phyloP scores from a whole-genome alignment of 2,888 invertebrate species.

The Erebia aethiops region DNA sequence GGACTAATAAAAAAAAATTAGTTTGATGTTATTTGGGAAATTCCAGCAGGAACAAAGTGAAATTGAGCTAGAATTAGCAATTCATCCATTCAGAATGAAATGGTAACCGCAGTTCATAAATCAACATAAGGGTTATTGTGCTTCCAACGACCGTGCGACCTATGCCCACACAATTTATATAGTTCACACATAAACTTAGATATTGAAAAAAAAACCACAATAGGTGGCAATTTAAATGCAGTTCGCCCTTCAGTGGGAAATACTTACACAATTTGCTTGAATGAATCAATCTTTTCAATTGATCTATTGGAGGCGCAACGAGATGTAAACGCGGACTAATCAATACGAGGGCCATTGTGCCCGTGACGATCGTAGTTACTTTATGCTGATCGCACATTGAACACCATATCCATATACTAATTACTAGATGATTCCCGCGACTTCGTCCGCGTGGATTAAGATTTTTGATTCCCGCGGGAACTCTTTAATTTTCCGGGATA shows the following conservation, averaged over 20 bases:
- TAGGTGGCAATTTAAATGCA: conserved; percentile 2
- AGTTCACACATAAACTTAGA: background rate
- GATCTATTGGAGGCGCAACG: conserved; percentile 57
- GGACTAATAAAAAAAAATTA: too few relatives aligned
- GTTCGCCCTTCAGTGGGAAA: conserved; percentile 19
- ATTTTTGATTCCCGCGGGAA: too few relatives aligned
- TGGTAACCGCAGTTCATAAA: conserved; percentile 1
- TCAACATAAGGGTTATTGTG: conserved; percentile 5
- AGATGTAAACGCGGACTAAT: conserved; percentile 52
- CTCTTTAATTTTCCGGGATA: too few relatives aligned
- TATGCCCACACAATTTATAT: background rate
- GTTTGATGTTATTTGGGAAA: too few relatives aligned
- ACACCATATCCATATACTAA: too few relatives aligned
- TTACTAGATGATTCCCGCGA: too few relatives aligned
- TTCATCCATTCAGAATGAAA: background rate
- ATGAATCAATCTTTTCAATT: conserved; percentile 58
- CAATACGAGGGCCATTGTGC: conserved; percentile 46
- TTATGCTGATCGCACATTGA: background rate
- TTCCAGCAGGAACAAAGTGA: background rate
- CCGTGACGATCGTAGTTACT: conserved; percentile 18
- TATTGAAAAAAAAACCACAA: background rate
- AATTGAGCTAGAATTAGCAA: background rate
- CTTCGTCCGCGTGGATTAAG: too few relatives aligned
- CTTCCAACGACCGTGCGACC: background rate
- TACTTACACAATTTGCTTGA: conserved; percentile 30